Conservation (phyloP, 2,888 invertebrate genomes). For the Caenorhabditis sinica region DNA sequence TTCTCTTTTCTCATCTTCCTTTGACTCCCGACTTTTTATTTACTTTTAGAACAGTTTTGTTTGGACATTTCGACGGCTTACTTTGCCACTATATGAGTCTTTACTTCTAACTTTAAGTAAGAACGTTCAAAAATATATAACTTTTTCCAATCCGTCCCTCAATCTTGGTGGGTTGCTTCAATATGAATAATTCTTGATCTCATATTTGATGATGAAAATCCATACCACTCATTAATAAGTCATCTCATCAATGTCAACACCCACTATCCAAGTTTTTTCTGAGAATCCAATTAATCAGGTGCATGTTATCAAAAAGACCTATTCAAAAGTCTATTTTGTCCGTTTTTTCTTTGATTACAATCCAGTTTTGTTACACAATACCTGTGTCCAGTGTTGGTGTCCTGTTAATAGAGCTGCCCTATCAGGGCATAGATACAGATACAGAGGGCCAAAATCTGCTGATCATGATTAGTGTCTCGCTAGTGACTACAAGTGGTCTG, state of each 20-base stretch:
- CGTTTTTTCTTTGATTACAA: slow-evolving; percentile 21
- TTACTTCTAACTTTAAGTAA: not conserved
- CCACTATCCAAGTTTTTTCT: slow-evolving; percentile 20
- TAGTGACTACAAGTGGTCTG: slow-evolving; percentile 26
- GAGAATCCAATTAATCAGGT: not conserved
- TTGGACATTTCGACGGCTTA: slow-evolving; percentile 29
- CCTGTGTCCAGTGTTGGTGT: slow-evolving; percentile 30
- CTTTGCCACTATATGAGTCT: not conserved
- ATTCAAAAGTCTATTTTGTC: not conserved
- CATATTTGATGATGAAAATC: not conserved
- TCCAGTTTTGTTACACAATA: slow-evolving; percentile 38
- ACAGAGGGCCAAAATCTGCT: slow-evolving; percentile 34
- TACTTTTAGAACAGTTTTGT: slow-evolving; percentile 56
- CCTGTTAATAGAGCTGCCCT: slow-evolving; percentile 43
- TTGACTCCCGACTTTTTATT: slow-evolving; percentile 43
- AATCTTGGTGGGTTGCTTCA: not conserved
- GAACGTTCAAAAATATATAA: not conserved
- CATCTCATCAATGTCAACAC: slow-evolving; percentile 17
- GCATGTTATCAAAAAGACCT: slow-evolving; percentile 10
- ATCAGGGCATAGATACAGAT: slow-evolving; percentile 38
- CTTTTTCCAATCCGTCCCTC: no score
- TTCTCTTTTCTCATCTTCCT: not conserved
- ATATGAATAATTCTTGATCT: no score
- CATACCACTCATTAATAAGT: not conserved
- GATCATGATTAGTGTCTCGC: slow-evolving; percentile 54